Evolutionary conservation across 2,113 vertebrate species (phyloP), one percentile per base, ranked within the genome.

Genomic region (Pachyramphus minor): DNA sequence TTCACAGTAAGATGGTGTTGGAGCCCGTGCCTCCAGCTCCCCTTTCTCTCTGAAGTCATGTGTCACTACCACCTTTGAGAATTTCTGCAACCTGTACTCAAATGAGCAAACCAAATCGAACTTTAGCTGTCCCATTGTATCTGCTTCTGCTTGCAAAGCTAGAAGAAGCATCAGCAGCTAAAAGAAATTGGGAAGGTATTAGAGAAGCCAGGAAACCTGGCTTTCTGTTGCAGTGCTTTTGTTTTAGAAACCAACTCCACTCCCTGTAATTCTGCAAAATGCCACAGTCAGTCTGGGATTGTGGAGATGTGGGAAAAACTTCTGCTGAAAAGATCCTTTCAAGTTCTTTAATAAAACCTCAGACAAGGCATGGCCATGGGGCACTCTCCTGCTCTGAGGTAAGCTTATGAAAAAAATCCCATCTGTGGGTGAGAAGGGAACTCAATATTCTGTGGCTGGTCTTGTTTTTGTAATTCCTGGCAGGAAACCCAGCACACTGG

Each of bases 341-440:
- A 91, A 87, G 75, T 60, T 95, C 42, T 86, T 83, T 67, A 95
- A 44, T 96, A 44, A 91, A 96, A 80, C 68, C 75, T 69, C 83
- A 90, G 85, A 77, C 64, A n/a, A 80, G 72, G 82, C 78, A 71
- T 53, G 58, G 89, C 81, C 84, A 37, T 93, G 87, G 85, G 87
- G 87, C 75, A 41, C 79, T 88, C 50, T 93, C 33, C 90, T 88
- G 55, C 79, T 96, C 95, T 88, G 92, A 95, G 93, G 92, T 95
- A 91, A 90, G 72, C 52, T 91, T 96, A 55, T 80, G 71, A 86
- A 91, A 94, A 92, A 74, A 95, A 67, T 85, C 84, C 55, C 72
- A 42, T 91, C 55, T 95, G 90, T 76, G 91, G 84, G 59, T 80
- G 68, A 90, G 73, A 83, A 80, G 67, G 58, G 68, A 96, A 59